Evolutionary conservation across 2,113 vertebrate species (phyloP), one percentile per base, ranked within the genome.

Genomic region (Malurus elegans): DNA sequence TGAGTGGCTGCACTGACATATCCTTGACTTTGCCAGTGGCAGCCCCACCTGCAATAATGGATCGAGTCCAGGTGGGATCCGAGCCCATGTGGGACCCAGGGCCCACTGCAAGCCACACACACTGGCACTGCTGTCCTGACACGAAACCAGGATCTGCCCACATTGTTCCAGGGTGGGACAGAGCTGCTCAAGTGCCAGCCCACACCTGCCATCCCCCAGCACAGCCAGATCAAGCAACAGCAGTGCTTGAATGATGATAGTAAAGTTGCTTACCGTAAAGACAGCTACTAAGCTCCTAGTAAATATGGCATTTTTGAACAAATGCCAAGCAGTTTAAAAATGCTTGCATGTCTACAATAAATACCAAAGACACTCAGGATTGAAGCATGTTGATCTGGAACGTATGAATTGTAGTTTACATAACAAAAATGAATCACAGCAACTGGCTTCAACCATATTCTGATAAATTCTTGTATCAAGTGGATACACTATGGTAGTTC

Each of bases 341-440:
- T 79, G 44, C 19, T 87, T 69, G 53, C 31, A 53, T 74, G 36
- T 61, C 85, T 75, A 82, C 64, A 88, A 38, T 57, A 85, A 90
- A 87, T 84, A 93, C 38, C 57, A 54, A 66, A 79, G 38, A 26
- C 38, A 88, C 56, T 11, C 90, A 80, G 44, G 36, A 57, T 2
- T 36, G 66, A 89, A 81, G 62, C 40, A 72, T 13, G 38, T 34
- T 69, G 58, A 87, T 86, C 84, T 81, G 50, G 73, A 85, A 19
- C 36, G 34, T 53, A 47, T 9, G 60, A 88, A 80, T 62, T 29
- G n/a, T 25, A 78, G 66, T 58, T 94, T 90, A 92, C 65, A 48
- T 21, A 80, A 90, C 19, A 93, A 93, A 92, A 89, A 79, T 81
- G 8, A 91, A 81, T 84, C 84, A 91, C 31, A 64, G 34, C 29